These are phyloP conservation scores for Mormyrus hasselquistii DNA, from an alignment of 2,797 vertebrate genomes.

Conservation along the genomic window DNA sequence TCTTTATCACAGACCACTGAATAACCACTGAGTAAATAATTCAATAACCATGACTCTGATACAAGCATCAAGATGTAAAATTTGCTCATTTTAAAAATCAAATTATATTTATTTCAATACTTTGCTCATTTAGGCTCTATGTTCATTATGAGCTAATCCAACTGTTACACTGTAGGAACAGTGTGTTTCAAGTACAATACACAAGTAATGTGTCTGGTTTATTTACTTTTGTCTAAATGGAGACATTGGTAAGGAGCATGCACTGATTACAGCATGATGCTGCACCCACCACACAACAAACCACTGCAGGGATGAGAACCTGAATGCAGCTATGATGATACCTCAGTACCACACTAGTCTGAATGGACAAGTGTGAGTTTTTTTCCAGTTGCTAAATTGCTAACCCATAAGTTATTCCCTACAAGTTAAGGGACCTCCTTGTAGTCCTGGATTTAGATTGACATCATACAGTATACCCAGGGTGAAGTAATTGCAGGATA, in stretches of 20 bases:
- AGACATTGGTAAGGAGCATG: neutral
- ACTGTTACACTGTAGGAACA: neutral
- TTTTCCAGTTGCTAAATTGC: neutral
- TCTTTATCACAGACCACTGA: neutral
- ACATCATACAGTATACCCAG: neutral
- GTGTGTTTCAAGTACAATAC: neutral
- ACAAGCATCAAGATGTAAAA: neutral
- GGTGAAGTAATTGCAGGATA: neutral
- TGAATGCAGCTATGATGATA: neutral
- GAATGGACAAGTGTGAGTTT: neutral
- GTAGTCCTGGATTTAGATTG: neutral
- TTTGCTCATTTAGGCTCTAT: neutral
- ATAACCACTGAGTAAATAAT: neutral
- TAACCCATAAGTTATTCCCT: neutral
- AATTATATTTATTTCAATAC: neutral
- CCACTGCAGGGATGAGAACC: neutral
- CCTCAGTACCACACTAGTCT: neutral
- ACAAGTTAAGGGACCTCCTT: neutral
- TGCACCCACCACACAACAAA: neutral
- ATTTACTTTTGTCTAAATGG: neutral
- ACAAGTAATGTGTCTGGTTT: neutral
- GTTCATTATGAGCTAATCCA: neutral
- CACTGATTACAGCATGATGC: neutral
- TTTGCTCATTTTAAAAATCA: neutral
- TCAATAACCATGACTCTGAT: neutral